Percentiles rank a stretch among this genome's conserved stretches.
These are phyloP conservation scores for Agrypnus murinus DNA, from an alignment of 2,888 invertebrate genomes.

Conservation along the genomic window DNA sequence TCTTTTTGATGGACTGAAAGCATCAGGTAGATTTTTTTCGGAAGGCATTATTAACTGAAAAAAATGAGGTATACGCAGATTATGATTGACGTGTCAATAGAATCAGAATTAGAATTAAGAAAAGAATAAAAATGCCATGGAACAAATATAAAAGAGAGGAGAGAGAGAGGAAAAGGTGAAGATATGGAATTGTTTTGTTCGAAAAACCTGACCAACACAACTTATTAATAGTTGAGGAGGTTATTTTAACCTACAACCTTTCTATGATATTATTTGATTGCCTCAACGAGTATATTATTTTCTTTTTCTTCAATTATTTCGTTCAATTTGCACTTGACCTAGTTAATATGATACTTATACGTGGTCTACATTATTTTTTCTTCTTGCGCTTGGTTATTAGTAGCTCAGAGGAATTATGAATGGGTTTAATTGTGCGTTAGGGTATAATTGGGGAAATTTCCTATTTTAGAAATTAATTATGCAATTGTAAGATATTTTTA, in stretches of 20 bases:
- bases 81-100: conserved; percentile 58
- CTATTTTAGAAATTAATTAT: not conserved
- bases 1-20: too few relatives aligned
- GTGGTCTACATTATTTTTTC: not conserved
- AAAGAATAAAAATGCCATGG: conserved; percentile 25
- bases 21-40: not conserved
- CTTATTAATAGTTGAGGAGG: conserved; percentile 41
- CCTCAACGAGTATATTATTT: conserved; percentile 37
- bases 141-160: conserved; percentile 11
- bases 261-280: conserved; percentile 42
- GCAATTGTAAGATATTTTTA: too few relatives aligned
- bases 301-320: conserved; percentile 20
- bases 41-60: not conserved
- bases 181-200: conserved; percentile 35
- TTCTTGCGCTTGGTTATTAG: not conserved
- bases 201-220: conserved; percentile 49
- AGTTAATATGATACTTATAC: conserved; percentile 10
- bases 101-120: conserved; percentile 45
- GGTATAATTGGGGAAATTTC: not conserved
- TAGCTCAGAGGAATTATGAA: not conserved
- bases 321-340: conserved; percentile 38
- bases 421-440: not conserved
- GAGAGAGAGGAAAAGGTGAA: not conserved
- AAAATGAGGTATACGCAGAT: conserved; percentile 8
- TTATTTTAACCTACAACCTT: conserved; percentile 14